Conservation (phyloP, 2,113 vertebrate species). For the Camelus bactrianus region DNA sequence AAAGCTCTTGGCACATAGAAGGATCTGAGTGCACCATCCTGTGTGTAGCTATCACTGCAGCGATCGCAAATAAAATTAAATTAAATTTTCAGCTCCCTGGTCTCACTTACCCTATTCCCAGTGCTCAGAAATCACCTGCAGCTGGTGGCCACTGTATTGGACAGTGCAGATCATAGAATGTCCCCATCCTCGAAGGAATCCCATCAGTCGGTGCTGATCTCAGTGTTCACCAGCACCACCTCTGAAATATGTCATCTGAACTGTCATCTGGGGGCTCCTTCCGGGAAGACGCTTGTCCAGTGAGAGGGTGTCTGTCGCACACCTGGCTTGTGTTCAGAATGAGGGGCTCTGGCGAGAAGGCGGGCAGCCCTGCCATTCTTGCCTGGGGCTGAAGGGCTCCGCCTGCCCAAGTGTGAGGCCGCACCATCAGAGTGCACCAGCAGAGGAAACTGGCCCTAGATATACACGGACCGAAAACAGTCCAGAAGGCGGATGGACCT, state of each 20-base stretch:
- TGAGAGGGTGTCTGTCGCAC: background rate
- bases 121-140: background rate
- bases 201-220: background rate
- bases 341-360: rapidly evolving
- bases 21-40: background rate
- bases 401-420: background rate
- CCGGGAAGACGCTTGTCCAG: background rate
- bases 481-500: background rate
- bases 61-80: background rate
- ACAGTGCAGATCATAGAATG: rapidly evolving
- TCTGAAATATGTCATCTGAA: background rate
- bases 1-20: background rate
- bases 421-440: rapidly evolving
- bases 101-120: background rate
- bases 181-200: background rate
- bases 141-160: background rate
- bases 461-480: too few species aligned
- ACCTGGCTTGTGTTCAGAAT: background rate
- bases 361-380: too few species aligned
- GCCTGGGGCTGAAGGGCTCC: background rate
- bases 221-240: background rate
- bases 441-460: background rate
- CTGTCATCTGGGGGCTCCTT: rapidly evolving
- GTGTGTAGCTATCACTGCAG: background rate
- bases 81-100: background rate